Evolutionary conservation across 2,888 invertebrate genomes (phyloP).

Genomic region (Napeogenes inachia): DNA sequence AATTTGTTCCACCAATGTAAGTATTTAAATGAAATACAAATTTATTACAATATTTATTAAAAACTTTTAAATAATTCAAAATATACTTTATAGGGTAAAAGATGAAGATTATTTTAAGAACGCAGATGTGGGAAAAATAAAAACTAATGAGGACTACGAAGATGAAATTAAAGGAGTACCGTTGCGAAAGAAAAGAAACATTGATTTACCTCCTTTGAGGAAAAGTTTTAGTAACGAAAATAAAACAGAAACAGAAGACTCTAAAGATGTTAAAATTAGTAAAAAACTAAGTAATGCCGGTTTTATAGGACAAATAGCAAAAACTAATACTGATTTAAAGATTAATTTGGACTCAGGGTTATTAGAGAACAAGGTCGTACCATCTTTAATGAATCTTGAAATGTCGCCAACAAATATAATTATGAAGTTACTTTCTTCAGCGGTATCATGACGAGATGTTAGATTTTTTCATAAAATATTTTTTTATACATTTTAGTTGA

Average conservation of each 20-base stretch:
- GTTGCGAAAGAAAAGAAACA: constrained; percentile 44
- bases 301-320: not conserved
- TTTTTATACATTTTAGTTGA: no score
- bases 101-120: constrained; percentile 27
- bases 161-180: constrained; percentile 58
- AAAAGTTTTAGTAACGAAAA: constrained; percentile 18
- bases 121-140: constrained; percentile 23
- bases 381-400: not conserved
- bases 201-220: not conserved
- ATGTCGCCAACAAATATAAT: not conserved
- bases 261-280: not conserved
- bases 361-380: not conserved
- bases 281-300: not conserved
- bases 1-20: constrained; percentile 35
- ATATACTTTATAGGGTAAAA: constrained; percentile 21
- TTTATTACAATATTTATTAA: not conserved
- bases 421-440: not conserved
- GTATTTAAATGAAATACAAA: constrained; percentile 10
- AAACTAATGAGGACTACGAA: constrained; percentile 53
- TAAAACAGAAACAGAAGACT: not conserved
- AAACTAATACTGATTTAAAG: not conserved
- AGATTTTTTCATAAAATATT: no score
- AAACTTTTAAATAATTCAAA: not conserved
- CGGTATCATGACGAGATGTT: not conserved
- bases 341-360: not conserved